Evolutionary conservation across 2,888 invertebrate genomes (phyloP), one percentile per base, ranked within the genome.

Genomic region (Hirtodrosophila alboralis): DNA sequence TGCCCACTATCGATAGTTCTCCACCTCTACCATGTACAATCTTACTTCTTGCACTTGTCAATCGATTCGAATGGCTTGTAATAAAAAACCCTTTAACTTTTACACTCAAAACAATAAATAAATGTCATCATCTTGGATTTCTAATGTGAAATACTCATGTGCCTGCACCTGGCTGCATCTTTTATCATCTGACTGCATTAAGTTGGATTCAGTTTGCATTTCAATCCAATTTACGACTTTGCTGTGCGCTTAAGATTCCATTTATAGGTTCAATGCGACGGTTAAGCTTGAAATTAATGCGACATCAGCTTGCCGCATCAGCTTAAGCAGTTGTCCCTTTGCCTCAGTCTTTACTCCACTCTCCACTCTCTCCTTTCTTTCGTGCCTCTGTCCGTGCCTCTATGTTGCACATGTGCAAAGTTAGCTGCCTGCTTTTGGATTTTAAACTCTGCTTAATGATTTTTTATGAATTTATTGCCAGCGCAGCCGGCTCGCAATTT

Each of bases 401-500:
- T 26, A 33, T 16, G 10, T 21, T 51, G 47, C 54, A 69, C 41
- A 54, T 69, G 70, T 54, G 63, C 49, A 57, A 52, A 43, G 49
- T 41, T 28, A 21, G 34, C 30, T 48, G 37, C 33, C 12, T 26
- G 38, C 56, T 28, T 43, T 56, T 53, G 62, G 60, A 43, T 53
- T 48, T 72, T 52, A 72, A 80, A 73, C 67, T 62, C 69, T 57
- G 75, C 81, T 84, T 79, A 81, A 79, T 79, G 84, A 79, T 79
- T 79, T 75, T 78, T 79, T 79, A 79, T 79, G 79, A 81, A 79
- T 84, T 79, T 79, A 79, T 84, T 84, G 85, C 75, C 72, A 40
- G 60, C 67, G 63, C 77, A 76, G 81, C 48, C 84, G 68, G 59
- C 77, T 51, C 67, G 51, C 71, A 80, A 79, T 81, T 79, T 81